Evolutionary conservation across 37 sponge, comb jelly and placozoan genomes (phyloP), one percentile per base, ranked within the genome.

Genomic region (Hexactinellida sp.): DNA sequence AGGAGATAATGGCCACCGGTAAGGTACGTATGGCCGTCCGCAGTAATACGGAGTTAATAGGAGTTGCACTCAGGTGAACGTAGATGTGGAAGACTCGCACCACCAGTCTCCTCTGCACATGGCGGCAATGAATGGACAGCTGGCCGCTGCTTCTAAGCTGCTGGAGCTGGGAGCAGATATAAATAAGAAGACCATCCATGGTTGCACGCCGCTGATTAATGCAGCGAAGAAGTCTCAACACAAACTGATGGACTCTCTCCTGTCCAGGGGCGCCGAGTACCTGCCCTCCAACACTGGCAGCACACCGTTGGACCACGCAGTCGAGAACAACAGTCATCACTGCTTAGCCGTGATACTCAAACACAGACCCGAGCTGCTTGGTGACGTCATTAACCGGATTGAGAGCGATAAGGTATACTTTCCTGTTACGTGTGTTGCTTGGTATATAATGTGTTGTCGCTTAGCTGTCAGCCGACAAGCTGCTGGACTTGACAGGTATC

Each of bases 51-150:
- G 13, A 13, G 47, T 41, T 5, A 41, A 41, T 41, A 5, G 5
- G 5, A 10, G 3, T n/a, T n/a, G 1, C 30, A 63, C 13, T 7
- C 76, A 63, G 76, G 30, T 63, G 3, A 10, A 1, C 13, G 76
- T 63, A 10, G 76, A 63, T n/a, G 30, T 63, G 13, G 82, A 95
- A 93, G 96, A 95, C 88, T 86, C 85, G 0, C 89, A 93, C 85
- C 92, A 92, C 1, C 96, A 95, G 82, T 93, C 96, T 36, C 88
- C 94, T 0, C 85, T 95, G 25, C 96, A 93, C 85, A 90, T 92
- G 63, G 88, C 96, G 0, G 93, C 94, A 63, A 92, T 92, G 85
- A 95, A 95, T 86, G 96, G 96, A 37, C 96, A 95, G 38, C 87
- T 84, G 35, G 38, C 91, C 87, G 3, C 87, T 7, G 87, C 36